A percentile compares a stretch with the other conserved stretches of the same genome.
Evolutionary conservation across 1,140 invertebrate species (phyloP).

Genomic region (Nasonia giraulti): DNA sequence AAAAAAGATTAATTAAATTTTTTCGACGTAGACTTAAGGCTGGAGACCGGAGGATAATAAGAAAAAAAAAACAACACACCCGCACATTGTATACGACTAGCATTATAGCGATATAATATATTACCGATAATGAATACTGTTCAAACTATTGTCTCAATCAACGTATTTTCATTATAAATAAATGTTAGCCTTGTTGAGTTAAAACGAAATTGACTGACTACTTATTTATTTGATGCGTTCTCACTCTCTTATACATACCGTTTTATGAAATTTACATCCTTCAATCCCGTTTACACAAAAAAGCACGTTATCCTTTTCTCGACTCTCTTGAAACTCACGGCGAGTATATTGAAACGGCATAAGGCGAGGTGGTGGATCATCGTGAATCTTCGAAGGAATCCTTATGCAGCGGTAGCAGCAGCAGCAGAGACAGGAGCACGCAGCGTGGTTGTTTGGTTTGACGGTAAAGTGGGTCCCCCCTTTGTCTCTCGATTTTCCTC

Average conservation of each 20-base stretch:
- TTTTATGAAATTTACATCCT: conserved; percentile 35
- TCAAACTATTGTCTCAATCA: conserved; percentile 76
- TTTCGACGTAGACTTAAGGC: conserved; percentile 55
- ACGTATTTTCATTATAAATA: conserved; percentile 77
- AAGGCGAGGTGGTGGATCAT: neutral
- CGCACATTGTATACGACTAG: conserved; percentile 75
- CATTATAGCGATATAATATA: conserved; percentile 75
- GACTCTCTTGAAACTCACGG: neutral
- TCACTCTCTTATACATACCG: conserved; percentile 52
- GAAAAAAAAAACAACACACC: conserved; percentile 63
- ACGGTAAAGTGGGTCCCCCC: neutral
- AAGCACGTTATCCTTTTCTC: conserved; percentile 22
- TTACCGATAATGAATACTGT: conserved; percentile 74
- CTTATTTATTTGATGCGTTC: conserved; percentile 52
- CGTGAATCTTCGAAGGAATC: neutral
- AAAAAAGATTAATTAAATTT: conserved; percentile 36
- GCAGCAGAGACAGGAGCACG: neutral
- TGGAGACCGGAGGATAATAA: conserved; percentile 41
- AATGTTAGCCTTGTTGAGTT: conserved; percentile 76
- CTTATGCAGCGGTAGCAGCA: neutral
- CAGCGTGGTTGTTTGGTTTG: neutral
- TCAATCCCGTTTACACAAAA: conserved; percentile 29
- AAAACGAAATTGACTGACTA: conserved; percentile 63
- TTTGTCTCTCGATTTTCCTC: neutral
- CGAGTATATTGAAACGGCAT: neutral